Conservation (phyloP, 2,797 vertebrate genomes). For the Strix occidentalis region DNA sequence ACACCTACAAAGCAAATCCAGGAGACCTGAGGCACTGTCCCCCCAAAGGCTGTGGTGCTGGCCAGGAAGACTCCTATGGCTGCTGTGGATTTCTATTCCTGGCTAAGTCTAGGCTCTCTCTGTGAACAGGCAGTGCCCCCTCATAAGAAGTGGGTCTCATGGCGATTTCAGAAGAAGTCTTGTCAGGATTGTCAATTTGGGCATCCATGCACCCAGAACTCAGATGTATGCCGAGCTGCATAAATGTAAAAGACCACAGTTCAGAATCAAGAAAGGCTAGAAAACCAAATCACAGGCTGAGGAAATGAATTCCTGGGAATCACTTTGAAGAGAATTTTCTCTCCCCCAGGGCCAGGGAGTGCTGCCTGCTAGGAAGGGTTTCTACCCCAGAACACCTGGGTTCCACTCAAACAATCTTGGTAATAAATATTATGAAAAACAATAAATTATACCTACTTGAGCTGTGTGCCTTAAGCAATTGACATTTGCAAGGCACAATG, state of each 20-base stretch:
- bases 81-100: not conserved
- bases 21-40: not conserved
- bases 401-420: not conserved
- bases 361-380: not conserved
- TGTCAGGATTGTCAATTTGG: not conserved
- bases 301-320: constrained; percentile 60
- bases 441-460: constrained; percentile 42
- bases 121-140: not conserved
- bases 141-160: not conserved
- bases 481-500: constrained; percentile 19
- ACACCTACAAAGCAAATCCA: not conserved
- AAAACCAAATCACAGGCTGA: not conserved
- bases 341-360: not conserved
- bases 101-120: not conserved
- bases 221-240: not conserved
- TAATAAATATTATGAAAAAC: constrained; percentile 26
- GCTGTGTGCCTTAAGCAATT: constrained; percentile 39
- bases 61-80: not conserved
- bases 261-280: not conserved
- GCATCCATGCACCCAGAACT: not conserved
- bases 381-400: constrained; percentile 45
- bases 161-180: not conserved
- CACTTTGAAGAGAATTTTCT: constrained; percentile 40
- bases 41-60: not conserved
- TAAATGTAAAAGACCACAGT: not conserved